Conservation (phyloP, 2,797 vertebrate genomes). For the Crenichthys baileyi region DNA sequence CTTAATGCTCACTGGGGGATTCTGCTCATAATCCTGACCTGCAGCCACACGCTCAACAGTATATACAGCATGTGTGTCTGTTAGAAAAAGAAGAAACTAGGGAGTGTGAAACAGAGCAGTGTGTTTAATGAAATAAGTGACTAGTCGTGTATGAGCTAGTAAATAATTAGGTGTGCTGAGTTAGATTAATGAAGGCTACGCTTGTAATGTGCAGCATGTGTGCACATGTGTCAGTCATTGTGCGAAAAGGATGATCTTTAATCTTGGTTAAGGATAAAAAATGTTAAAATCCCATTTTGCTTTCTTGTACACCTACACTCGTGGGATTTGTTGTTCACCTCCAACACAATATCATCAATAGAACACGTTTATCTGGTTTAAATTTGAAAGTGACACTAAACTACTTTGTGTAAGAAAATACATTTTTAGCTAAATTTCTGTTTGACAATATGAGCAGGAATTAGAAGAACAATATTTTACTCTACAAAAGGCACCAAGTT, state of each 20-base stretch:
- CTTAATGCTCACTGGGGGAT: constrained; percentile 32
- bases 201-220: no score
- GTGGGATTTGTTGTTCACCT: neutral
- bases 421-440: no score
- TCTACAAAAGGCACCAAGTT: no score
- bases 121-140: constrained; percentile 12
- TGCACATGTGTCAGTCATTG: neutral
- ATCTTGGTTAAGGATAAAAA: neutral
- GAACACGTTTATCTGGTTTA: no score
- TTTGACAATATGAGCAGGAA: no score
- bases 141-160: constrained; percentile 15
- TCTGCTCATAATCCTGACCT: constrained; percentile 57
- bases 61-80: constrained; percentile 19
- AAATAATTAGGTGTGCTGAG: neutral
- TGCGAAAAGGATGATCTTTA: neutral
- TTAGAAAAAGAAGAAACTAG: neutral
- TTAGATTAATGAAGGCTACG: neutral
- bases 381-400: no score
- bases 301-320: neutral
- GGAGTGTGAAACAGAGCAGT: constrained; percentile 9
- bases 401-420: no score
- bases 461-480: no score
- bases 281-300: neutral
- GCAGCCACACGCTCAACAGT: constrained; percentile 35
- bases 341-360: neutral